A percentile compares a stretch with the other conserved stretches of the same genome.
These are phyloP conservation scores for Lymantria dispar DNA, from an alignment of 2,888 invertebrate species.

Conservation along the genomic window DNA sequence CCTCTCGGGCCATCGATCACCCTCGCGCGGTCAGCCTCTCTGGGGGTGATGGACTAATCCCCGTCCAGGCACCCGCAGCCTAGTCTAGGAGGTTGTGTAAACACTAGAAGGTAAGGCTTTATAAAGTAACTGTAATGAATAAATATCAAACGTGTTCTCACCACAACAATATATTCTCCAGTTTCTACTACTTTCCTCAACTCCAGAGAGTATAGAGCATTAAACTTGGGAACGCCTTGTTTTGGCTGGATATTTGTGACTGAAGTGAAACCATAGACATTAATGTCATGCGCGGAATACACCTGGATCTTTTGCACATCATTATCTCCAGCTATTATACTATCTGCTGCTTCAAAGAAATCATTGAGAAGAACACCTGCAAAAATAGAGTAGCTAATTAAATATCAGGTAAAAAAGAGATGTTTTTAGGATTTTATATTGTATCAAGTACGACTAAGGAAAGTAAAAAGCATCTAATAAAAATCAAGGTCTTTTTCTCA, in stretches of 20 bases:
- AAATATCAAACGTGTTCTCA: slow-evolving; percentile 19
- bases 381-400: background rate
- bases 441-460: no score
- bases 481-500: no score
- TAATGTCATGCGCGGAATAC: slow-evolving; percentile 6
- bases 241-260: background rate
- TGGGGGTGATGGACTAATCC: no score
- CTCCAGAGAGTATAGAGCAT: slow-evolving; percentile 35
- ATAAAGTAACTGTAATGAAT: background rate
- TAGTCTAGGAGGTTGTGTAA: no score
- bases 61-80: no score
- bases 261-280: slow-evolving; percentile 1
- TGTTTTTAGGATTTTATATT: no score
- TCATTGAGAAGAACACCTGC: slow-evolving; percentile 9
- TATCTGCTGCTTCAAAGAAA: slow-evolving; percentile 1
- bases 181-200: slow-evolving; percentile 32
- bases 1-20: no score
- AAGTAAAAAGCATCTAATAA: no score
- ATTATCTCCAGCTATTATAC: background rate
- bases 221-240: slow-evolving; percentile 28
- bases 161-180: slow-evolving; percentile 44
- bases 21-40: no score
- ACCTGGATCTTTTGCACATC: background rate
- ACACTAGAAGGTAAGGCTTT: no score
- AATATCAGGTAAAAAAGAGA: no score